Evolutionary conservation across 1,140 invertebrate genomes (phyloP), one percentile per base, ranked within the genome.

Genomic region (Drosophila kohkoa): DNA sequence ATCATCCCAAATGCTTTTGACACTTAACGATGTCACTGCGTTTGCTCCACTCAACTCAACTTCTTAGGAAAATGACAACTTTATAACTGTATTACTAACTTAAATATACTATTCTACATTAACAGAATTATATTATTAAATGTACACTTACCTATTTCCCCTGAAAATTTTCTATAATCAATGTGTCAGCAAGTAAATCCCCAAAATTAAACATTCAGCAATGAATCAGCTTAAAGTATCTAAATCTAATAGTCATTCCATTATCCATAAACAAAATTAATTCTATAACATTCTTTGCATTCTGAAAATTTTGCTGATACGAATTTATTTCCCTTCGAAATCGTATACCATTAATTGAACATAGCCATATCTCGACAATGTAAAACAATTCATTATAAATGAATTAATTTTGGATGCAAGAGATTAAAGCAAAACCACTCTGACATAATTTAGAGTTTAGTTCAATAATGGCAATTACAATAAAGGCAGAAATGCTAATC

Each of bases 391-490:
- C 8, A 38, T 3, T 38, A 38, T 10, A 8, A 38, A 10, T 10
- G 35, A 38, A 43, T 43, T 43, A n/a, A 43, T n/a, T 13, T 13
- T n/a, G 5, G 5, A 43, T 32, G 41, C 41, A 43, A n/a, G n/a
- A 43, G 13, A 43, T 43, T 3, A 43, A 43, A 13, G 5, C 11
- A 1, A 43, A 43, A n/a, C 5, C 11, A 11, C n/a, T 43, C 6
- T 48, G n/a, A 20, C 46, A 48, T 48, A 20, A 48, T 48, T 48
- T n/a, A 5, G 15, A 60, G 46, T 71, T 71, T 1, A 38, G 30
- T 66, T 71, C 32, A 54, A 41, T 59, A 67, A 64, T 52, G 48
- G 46, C 76, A 82, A 86, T 87, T 88, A 80, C 82, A 83, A 66
- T 45, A 28, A 41, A 54, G 32, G 16, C 58, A 41, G 51, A 79